phyloP scores from a whole-genome alignment of 2,797 vertebrate species.

The Eleutherodactylus coqui region DNA sequence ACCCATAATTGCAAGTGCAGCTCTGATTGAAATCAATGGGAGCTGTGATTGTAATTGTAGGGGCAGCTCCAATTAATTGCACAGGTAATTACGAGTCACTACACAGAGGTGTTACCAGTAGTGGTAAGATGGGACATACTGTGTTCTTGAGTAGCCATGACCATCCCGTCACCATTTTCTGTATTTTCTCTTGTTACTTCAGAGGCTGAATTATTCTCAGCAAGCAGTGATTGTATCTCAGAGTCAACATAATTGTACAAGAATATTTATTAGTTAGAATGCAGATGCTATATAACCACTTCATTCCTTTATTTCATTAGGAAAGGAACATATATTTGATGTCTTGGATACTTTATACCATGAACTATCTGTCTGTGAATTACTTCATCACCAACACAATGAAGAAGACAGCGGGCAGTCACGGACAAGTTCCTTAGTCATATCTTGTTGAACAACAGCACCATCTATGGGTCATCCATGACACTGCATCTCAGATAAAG shows the following conservation, averaged over 20 bases:
- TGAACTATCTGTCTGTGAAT: slow-evolving; percentile 84
- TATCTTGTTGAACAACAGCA: slow-evolving; percentile 81
- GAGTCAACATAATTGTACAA: neutral
- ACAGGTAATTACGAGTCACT: too few species aligned
- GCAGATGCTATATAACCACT: neutral
- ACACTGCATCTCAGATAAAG: neutral
- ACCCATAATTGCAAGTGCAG: too few species aligned
- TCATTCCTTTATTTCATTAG: slow-evolving; percentile 68
- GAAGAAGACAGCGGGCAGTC: slow-evolving; percentile 74
- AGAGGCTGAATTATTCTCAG: neutral
- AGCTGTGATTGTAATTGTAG: too few species aligned
- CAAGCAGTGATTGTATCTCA: neutral
- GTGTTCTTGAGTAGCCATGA: neutral
- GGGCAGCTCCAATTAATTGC: too few species aligned
- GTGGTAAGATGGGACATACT: neutral
- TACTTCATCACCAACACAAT: slow-evolving; percentile 72
- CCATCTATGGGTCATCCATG: slow-evolving; percentile 65
- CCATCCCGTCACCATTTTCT: neutral
- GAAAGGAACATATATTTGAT: slow-evolving; percentile 82
- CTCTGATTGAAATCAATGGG: too few species aligned
- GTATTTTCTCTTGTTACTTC: neutral
- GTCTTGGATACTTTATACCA: slow-evolving; percentile 86
- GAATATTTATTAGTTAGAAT: neutral
- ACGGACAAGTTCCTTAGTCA: slow-evolving; percentile 76
- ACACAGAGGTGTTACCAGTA: too few species aligned